phyloP scores from a whole-genome alignment of 2,113 vertebrate species.

The Macaca nemestrina region DNA sequence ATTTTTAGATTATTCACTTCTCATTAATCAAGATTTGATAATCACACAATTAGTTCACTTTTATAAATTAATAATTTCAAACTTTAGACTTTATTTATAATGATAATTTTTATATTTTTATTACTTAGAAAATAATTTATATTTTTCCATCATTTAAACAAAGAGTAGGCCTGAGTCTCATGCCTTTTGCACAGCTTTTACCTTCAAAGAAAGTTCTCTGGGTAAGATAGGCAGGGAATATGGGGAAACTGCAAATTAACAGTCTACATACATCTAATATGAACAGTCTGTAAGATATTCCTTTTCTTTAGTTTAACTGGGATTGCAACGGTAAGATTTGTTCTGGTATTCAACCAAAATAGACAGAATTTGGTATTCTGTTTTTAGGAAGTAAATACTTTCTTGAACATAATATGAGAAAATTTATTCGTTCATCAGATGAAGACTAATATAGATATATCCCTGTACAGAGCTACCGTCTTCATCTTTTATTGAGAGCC shows the following conservation, averaged over 20 bases:
- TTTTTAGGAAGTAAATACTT: conserved; percentile 8
- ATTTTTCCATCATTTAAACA: conserved; percentile 74
- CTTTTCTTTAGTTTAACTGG: neutral
- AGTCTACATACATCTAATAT: neutral
- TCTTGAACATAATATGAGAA: neutral
- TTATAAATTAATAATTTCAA: conserved; percentile 67
- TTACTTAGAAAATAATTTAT: conserved; percentile 81
- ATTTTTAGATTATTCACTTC: neutral
- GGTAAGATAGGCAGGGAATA: conserved; percentile 3
- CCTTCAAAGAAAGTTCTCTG: conserved; percentile 64
- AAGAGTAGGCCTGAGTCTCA: conserved; percentile 73
- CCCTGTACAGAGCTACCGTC: neutral
- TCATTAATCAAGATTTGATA: neutral
- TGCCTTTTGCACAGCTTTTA: conserved; percentile 70
- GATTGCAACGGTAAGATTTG: conserved; percentile 22
- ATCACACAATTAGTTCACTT: conserved; percentile 59
- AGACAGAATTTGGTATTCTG: neutral
- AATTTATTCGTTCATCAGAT: conserved; percentile 18
- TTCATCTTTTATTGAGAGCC: conserved; percentile 28
- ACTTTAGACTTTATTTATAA: conserved; percentile 77
- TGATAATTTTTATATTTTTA: conserved; percentile 72
- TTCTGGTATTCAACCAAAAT: conserved; percentile 28
- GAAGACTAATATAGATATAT: neutral
- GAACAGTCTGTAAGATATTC: neutral
- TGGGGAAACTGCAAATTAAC: neutral